Conservation (phyloP, 2,113 vertebrate genomes). For the Oncorhynchus gorbuscha region DNA sequence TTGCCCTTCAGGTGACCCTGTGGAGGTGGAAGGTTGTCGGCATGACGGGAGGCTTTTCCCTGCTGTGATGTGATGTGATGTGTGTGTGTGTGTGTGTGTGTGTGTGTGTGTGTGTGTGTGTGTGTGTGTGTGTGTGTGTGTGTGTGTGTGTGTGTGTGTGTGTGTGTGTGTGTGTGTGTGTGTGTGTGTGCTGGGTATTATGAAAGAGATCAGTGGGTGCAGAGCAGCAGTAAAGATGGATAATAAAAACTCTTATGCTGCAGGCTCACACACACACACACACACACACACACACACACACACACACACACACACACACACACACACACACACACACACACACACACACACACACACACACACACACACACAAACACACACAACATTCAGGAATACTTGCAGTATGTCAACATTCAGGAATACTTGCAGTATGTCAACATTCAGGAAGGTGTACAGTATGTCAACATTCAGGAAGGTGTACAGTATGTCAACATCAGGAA, state of each 20-base stretch:
- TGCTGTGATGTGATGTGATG: not conserved
- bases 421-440: too few relatives aligned
- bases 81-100: too few relatives aligned
- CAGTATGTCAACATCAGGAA: too few relatives aligned
- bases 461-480: too few relatives aligned
- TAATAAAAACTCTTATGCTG: not conserved
- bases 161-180: conserved; percentile 6
- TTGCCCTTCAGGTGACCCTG: not conserved
- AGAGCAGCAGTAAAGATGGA: not conserved
- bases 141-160: conserved; percentile 7
- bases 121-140: conserved; percentile 6
- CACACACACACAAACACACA: not conserved
- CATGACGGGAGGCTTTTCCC: not conserved
- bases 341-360: not conserved
- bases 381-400: too few relatives aligned
- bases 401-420: too few relatives aligned
- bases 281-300: not conserved
- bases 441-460: too few relatives aligned
- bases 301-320: not conserved
- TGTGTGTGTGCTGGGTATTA: not conserved
- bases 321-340: not conserved
- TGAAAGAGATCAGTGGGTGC: not conserved
- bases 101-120: not conserved
- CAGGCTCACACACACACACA: too few relatives aligned
- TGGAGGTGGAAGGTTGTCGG: not conserved